Evolutionary conservation across 2,797 vertebrate species (phyloP).

Genomic region (Buphagus erythrorhynchus): DNA sequence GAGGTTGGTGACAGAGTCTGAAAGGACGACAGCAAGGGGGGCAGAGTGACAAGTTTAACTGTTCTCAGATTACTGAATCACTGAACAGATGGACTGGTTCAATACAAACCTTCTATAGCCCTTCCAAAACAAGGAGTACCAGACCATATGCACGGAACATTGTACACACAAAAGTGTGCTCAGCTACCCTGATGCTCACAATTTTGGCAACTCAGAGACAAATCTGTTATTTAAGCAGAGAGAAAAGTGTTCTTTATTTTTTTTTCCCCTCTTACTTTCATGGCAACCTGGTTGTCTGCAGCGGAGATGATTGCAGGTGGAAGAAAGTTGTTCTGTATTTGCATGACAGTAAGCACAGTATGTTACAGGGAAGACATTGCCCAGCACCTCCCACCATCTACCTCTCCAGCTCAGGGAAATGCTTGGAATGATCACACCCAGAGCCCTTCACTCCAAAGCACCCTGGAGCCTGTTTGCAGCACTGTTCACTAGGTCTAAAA

Average conservation of each 20-base stretch:
- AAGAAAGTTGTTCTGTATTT: neutral
- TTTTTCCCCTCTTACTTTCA: neutral
- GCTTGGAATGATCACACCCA: neutral
- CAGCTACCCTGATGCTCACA: neutral
- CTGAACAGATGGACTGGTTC: constrained; percentile 41
- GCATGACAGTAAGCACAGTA: neutral
- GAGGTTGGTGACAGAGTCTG: neutral
- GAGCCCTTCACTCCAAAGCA: neutral
- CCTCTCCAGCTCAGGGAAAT: neutral
- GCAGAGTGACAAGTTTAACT: neutral
- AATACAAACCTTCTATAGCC: neutral
- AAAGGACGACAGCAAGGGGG: neutral
- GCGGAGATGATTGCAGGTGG: neutral
- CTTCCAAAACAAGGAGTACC: constrained; percentile 32
- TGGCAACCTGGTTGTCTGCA: neutral
- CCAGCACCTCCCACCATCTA: neutral
- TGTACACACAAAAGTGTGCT: neutral
- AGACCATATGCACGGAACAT: constrained; percentile 19
- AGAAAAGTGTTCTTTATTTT: neutral
- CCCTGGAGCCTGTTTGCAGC: neutral
- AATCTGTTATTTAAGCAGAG: constrained; percentile 27
- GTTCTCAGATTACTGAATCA: neutral
- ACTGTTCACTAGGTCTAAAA: neutral
- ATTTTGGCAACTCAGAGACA: constrained; percentile 4
- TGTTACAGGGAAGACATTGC: fast-evolving